Percentiles rank a stretch among this genome's conserved stretches.
These are phyloP conservation scores for Corythaeola cristata DNA, from an alignment of 2,113 vertebrate genomes.

Conservation along the genomic window DNA sequence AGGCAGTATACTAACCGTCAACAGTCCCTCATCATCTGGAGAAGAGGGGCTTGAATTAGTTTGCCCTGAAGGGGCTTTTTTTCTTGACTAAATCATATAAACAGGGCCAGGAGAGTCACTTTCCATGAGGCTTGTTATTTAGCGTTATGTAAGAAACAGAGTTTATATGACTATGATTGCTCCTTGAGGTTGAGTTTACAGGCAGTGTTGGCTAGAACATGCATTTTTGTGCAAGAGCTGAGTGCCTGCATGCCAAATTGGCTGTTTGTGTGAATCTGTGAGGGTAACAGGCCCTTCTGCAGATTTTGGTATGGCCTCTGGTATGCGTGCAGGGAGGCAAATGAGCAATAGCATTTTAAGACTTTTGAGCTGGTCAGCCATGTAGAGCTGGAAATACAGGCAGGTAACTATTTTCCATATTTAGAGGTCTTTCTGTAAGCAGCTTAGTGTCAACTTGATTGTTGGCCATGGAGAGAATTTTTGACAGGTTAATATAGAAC, in stretches of 20 bases:
- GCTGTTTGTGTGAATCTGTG: background rate
- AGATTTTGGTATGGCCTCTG: background rate
- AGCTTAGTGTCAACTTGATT: background rate
- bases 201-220: slow-evolving; percentile 10
- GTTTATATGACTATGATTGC: background rate
- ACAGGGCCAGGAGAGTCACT: background rate
- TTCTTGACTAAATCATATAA: background rate
- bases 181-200: slow-evolving; percentile 46
- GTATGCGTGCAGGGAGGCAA: background rate
- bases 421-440: background rate
- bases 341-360: background rate
- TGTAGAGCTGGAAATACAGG: background rate
- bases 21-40: background rate
- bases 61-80: background rate
- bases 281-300: background rate
- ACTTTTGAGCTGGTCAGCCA: background rate
- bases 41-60: background rate
- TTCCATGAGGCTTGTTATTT: background rate
- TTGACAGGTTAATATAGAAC: background rate
- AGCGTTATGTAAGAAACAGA: background rate
- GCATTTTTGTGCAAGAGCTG: background rate
- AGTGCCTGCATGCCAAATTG: background rate
- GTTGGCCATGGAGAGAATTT: background rate
- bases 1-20: background rate
- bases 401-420: background rate